phyloP scores from a whole-genome alignment of 2,797 vertebrate genomes.

The Podarcis siculus region DNA sequence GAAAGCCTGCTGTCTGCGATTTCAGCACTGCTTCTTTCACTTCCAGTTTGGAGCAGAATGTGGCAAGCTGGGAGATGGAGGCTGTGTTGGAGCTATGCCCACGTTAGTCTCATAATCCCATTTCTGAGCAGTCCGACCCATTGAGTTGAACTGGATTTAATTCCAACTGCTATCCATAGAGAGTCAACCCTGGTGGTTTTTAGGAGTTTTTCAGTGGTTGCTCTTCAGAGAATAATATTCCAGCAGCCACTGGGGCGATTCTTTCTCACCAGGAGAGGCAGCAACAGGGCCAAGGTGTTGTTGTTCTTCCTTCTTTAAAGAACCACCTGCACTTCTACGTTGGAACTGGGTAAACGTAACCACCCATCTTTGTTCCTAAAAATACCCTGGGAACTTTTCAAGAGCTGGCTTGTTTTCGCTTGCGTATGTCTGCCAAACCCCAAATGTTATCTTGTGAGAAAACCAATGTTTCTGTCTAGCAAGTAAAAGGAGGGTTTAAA shows the following conservation, averaged over 20 bases:
- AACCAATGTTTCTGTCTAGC: constrained; percentile 51
- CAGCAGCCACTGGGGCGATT: background rate
- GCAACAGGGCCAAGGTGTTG: constrained; percentile 5
- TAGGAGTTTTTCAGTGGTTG: constrained; percentile 40
- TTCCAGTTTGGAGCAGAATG: too few relatives aligned
- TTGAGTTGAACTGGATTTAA: background rate
- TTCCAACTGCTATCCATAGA: too few relatives aligned
- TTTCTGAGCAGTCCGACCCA: background rate
- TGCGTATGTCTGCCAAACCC: constrained; percentile 64
- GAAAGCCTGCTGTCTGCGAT: background rate
- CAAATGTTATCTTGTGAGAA: constrained; percentile 72
- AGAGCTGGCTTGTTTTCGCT: constrained; percentile 67
- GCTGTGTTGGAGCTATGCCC: background rate
- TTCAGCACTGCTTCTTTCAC: background rate
- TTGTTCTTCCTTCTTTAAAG: background rate
- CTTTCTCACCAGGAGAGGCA: constrained; percentile 31
- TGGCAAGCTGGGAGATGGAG: background rate
- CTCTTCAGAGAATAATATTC: constrained; percentile 49
- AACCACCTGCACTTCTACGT: constrained; percentile 33
- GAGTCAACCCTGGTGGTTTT: too few relatives aligned
- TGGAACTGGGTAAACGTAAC: constrained; percentile 45
- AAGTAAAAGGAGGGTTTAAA: constrained; percentile 45
- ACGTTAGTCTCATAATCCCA: background rate
- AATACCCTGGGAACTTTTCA: constrained; percentile 59
- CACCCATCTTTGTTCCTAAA: constrained; percentile 57